Base-by-base conservation (phyloP, 2,888 invertebrate genomes). In the Heterodera filipjevi region DNA sequence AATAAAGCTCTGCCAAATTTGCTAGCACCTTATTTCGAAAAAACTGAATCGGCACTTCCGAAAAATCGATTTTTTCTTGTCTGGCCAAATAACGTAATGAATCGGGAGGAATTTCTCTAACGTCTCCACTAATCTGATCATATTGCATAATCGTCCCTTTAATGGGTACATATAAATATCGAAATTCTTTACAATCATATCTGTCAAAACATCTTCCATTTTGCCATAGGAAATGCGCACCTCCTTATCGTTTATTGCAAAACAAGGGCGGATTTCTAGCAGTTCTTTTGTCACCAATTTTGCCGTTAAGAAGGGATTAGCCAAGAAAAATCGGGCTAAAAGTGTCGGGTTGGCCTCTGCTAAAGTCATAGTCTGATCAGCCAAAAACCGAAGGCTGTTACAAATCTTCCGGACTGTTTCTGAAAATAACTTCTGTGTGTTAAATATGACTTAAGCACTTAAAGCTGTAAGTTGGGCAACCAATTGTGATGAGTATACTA, bases 21-120 rank as follows among this genome's bases (percentile, higher is more conserved):
- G 73, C 44, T 14, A 73, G 19, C 53, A 73, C 33, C 14, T 73
- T 73, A 44, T 73, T 73, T 73, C 44, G 19, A 19, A 73, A 73
- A 19, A 44, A 39, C 6, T 35, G 22, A 2, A 73, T 46, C 3
- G 39, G 22, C 3, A 73, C 22, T 6, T 73, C 73, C 19, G 73
- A 49, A 14, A 73, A 33, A 27, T 73, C 73, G 19, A 73, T 46
- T 10, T 46, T 73, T 3, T 16, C 73, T 14, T 39, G 44, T 3
- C 73, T 14, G 0, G 39, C 30, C 19, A 73, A n/a, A 33, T n/a
- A n/a, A 35, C 22, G 53, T 2, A 73, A 49, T 14, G 59, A 35
- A 2, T 46, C 73, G 6, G 22, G 33, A 2, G 73, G 33, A 46
- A 73, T 46, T 33, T 73, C 44, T n/a, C 49, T 73, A 16, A 59